Base-by-base conservation (phyloP, 2,888 invertebrate genomes). In the Hydrotaea cyrtoneurina region DNA sequence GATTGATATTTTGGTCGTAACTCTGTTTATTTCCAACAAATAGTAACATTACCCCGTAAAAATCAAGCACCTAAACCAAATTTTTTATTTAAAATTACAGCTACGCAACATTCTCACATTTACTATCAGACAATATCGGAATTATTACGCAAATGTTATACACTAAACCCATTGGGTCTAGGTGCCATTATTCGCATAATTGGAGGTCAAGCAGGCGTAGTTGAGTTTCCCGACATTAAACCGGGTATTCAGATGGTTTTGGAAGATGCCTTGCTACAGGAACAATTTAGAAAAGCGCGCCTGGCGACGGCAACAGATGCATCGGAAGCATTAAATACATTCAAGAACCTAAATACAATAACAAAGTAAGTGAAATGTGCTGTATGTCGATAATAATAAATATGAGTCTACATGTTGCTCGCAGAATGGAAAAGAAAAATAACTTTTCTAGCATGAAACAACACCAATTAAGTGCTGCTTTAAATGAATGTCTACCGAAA, bases 291-390 rank as follows among this genome's bases (percentile, higher is more conserved):
- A 83, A 89, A 88, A 76, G 69, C 83, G 5, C 89, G 90, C 0
- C 57, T 89, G 55, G 84, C 88, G 2, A 88, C 89, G 0, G 88
- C 92, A 0, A 90, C 90, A 11, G 84, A 88, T 0, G 86, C 87
- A 5, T 85, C 88, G 2, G 92, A 92, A 43, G 91, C 92, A 0
- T 89, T 91, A 26, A 93, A 92, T 80, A 90, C 93, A 0, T 93
- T 94, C 80, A 91, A 91, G 82, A 94, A 94, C 89, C 90, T 94
- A 23, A 91, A 92, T 4, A 87, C 89, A n/a, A 84, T 94, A 39
- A 89, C 90, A 21, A 91, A 89, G 94, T 88, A 90, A 90, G 91
- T 89, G 81, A n/a, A 80, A 85, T 80, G 13, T 0, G 11, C 59
- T 59, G 26, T 57, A 2, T n/a, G 7, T 59, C 13, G 0, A 26